Evolutionary conservation across 2,113 vertebrate species (phyloP), one percentile per base, ranked within the genome.

Genomic region (Casuarius casuarius): DNA sequence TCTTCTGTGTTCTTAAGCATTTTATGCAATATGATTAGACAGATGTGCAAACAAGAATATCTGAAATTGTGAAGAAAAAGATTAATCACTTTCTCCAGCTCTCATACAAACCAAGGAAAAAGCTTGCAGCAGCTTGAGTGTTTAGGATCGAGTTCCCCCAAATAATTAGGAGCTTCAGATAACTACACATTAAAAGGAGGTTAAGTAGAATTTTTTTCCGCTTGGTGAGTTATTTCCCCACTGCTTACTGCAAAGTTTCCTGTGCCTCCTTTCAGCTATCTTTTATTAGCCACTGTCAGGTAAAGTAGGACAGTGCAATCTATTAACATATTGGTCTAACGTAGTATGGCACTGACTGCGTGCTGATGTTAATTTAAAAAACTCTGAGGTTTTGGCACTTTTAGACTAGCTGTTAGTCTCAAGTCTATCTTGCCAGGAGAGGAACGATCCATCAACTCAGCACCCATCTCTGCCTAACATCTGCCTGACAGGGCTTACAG

Each of bases 11-110:
- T 92, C 63, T 90, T 92, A 95, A 90, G 81, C 67, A 90, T 95
- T 94, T 90, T 68, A 88, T 77, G 68, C 54, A 71, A 88, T 86
- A 89, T 87, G 63, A 92, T 80, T 91, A 71, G 65, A 84, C 92
- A 92, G 95, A 95, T 96, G 94, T 92, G 72, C 75, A 95, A 95
- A 92, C 56, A 89, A 84, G 63, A 21, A 19, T 90, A 88, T 86
- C 42, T 1, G 1, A 92, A 95, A 91, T 77, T 72, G 19, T 61
- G 79, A 92, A 1, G 4, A 77, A 95, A 88, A 88, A 71, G 81
- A 90, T 95, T 79, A 95, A 91, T 87, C 17, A 4, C 67, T 89
- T 88, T n/a, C 72, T 94, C n/a, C 46, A 63, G 52, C 26, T 61
- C 17, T 42, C 52, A 7, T 80, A 87, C 61, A 92, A 91, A 91